phyloP scores from a whole-genome alignment of 2,797 vertebrate species.

The Rhincodon typus region DNA sequence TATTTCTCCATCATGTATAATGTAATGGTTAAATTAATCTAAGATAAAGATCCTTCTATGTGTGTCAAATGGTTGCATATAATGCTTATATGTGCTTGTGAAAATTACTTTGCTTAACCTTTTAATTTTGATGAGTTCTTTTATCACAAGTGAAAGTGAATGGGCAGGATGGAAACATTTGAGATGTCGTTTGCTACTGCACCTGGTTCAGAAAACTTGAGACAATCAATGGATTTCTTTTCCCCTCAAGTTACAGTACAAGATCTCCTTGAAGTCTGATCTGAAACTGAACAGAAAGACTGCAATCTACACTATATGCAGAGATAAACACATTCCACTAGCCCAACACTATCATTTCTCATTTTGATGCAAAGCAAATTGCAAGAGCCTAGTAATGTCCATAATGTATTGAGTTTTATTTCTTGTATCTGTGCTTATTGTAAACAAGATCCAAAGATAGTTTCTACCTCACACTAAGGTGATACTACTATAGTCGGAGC shows the following conservation, averaged over 20 bases:
- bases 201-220: background rate
- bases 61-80: too few relatives aligned
- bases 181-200: background rate
- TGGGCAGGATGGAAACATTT: too few relatives aligned
- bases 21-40: too few relatives aligned
- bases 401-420: background rate
- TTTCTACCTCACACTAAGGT: background rate
- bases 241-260: background rate
- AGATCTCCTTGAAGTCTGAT: background rate
- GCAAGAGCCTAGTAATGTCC: background rate
- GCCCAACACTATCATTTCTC: background rate
- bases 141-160: too few relatives aligned
- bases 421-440: background rate
- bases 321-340: background rate
- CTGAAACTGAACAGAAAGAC: background rate
- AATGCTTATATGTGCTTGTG: too few relatives aligned
- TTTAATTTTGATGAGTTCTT: too few relatives aligned
- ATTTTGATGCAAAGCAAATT: background rate
- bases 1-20: too few relatives aligned
- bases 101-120: too few relatives aligned
- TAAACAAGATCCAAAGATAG: background rate
- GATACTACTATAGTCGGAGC: background rate
- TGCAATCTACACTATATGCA: background rate
- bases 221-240: background rate
- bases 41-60: too few relatives aligned